phyloP scores from a whole-genome alignment of 2,113 vertebrate species.

The Eidolon helvum region DNA sequence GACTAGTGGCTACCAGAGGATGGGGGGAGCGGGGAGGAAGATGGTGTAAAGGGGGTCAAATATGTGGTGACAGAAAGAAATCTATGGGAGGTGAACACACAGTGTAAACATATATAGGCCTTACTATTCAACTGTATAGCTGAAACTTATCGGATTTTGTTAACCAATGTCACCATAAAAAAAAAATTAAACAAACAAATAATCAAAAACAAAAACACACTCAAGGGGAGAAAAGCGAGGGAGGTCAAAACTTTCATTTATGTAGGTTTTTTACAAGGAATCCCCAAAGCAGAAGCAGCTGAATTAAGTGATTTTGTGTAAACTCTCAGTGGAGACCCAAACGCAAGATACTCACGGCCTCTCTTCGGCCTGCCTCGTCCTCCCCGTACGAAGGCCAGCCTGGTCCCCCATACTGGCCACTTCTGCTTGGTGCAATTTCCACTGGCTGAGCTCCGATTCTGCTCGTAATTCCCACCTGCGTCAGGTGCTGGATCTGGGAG shows the following conservation, averaged over 20 bases:
- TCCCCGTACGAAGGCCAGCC: conserved; percentile 91
- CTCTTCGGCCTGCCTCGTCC: conserved; percentile 89
- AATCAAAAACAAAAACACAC: background rate
- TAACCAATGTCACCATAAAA: too few species aligned
- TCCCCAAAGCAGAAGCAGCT: background rate
- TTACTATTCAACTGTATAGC: too few species aligned
- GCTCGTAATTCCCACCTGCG: conserved; percentile 93
- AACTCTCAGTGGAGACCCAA: conserved; percentile 21
- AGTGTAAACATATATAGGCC: too few species aligned
- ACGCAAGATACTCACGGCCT: conserved; percentile 89
- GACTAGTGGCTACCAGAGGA: too few species aligned
- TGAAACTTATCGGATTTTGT: too few species aligned
- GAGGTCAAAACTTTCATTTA: background rate
- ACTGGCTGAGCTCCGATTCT: conserved; percentile 90
- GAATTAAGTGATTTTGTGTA: too few species aligned
- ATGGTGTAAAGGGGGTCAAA: too few species aligned
- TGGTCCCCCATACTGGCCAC: conserved; percentile 87
- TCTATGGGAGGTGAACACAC: too few species aligned
- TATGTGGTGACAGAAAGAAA: too few species aligned
- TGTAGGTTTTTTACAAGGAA: background rate
- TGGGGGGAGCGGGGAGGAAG: too few species aligned
- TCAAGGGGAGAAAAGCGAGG: background rate
- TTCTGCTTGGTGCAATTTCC: conserved; percentile 85
- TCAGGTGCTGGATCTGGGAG: conserved; percentile 95
- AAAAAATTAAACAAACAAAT: too few species aligned